Evolutionary conservation across 2,113 vertebrate genomes (phyloP), one percentile per base, ranked within the genome.

Genomic region (Mixornis gularis): DNA sequence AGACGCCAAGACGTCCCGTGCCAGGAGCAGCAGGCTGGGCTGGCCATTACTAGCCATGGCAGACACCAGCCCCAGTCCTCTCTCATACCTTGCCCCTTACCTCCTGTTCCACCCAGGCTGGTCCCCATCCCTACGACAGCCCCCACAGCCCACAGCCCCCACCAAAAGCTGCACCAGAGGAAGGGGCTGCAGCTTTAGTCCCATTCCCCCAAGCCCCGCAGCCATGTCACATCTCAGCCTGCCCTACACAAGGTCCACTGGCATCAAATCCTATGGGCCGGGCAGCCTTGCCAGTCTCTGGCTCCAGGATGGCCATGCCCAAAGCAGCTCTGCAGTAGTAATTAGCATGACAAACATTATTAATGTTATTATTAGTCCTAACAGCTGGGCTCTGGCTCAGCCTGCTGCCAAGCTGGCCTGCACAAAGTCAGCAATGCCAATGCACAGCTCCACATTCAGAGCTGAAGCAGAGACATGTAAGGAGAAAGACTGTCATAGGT

Each of bases 321-420:
- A 20, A 94, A 77, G 70, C 46, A 1, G 58, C 63, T 91, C 71
- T 17, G 1, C 70, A 77, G 74, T 58, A 77, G 24, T 77, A 96
- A 95, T 95, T 95, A 95, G 74, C 74, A 89, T n/a, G 77, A 85
- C 71, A 92, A 94, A 92, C 78, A 79, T 87, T 63, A 88, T 68
- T 81, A 86, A 38, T 70, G 55, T 73, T 59, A 70, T 70, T 76
- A 90, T 68, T 68, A 93, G 73, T 92, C 87, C 76, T 92, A 81
- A 92, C 70, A 87, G 70, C 71, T 13, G 1, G 63, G 63, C 38
- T 91, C 70, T 6, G 13, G 74, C 70, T 92, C 88, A 91, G 53
- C 44, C 78, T 79, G 46, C 44, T 5, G 3, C 53, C 64, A 73
- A 73, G 52, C 46, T 18, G 8, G 55, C 26, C 59, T 2, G 1